A percentile compares a stretch with the other conserved stretches of the same genome.
Evolutionary conservation across 2,113 vertebrate species (phyloP).

Genomic region (Coptodon bakossiorum): DNA sequence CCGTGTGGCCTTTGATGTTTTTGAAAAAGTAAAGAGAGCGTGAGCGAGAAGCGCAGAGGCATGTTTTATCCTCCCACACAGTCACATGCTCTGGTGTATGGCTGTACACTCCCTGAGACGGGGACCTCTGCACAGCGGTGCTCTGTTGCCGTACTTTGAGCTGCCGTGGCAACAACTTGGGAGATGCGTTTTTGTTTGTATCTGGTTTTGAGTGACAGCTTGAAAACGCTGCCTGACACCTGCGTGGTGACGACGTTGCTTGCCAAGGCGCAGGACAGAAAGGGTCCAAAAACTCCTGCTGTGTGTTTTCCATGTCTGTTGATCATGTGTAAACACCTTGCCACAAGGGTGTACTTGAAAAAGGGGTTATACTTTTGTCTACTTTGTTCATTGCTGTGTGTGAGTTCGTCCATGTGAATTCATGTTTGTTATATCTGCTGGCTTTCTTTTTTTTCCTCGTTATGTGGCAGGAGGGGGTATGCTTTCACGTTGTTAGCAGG

Average conservation of each 20-base stretch:
- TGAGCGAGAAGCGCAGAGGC: background rate
- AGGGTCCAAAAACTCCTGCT: background rate
- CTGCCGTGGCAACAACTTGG: conserved; percentile 15
- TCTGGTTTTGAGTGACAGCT: conserved; percentile 31
- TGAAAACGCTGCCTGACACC: conserved; percentile 20
- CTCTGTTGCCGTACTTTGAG: background rate
- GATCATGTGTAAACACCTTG: conserved; percentile 12
- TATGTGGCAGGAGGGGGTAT: background rate
- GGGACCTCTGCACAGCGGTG: conserved; percentile 11
- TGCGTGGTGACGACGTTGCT: conserved; percentile 8
- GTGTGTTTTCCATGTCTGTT: conserved; percentile 3
- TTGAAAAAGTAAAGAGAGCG: conserved; percentile 13
- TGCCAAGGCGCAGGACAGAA: background rate
- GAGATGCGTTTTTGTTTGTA: conserved; percentile 26
- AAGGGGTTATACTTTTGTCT: background rate
- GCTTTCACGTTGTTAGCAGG: background rate
- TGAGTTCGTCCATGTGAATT: background rate
- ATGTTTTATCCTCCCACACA: conserved; percentile 36
- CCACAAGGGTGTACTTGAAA: background rate
- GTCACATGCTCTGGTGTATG: background rate
- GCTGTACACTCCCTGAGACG: background rate
- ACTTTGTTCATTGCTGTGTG: background rate
- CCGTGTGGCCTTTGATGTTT: conserved; percentile 42
- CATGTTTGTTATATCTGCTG: background rate
- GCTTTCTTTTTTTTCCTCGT: background rate